Evolutionary conservation across 2,797 vertebrate genomes (phyloP), one percentile per base, ranked within the genome.

Genomic region (Fringilla coelebs): DNA sequence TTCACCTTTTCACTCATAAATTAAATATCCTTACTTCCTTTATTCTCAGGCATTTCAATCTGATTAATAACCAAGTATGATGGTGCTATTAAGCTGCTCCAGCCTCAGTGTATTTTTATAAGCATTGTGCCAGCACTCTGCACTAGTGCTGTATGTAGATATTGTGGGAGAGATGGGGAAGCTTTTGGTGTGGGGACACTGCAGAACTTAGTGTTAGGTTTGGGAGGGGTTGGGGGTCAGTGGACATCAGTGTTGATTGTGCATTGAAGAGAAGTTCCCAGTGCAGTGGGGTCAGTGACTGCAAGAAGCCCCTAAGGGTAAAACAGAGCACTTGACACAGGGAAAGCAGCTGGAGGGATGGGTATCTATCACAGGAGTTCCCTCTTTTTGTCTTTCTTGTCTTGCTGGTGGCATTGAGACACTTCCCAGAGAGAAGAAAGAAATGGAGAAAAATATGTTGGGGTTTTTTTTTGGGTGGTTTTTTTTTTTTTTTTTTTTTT

Each of bases 141-240:
- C 13, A 2, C 5, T 54, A 7, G 41, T 10, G 51, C 2, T 31
- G 51, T 29, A 3, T 22, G 21, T 22, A 5, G 38, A n/a, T 66
- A 12, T 28, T 7, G 12, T 14, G 34, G 11, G 36, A 43, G 45
- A 31, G 18, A 4, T 57, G 26, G 24, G 57, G 41, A 66, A 13
- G 11, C 20, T 57, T 77, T 16, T 17, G n/a, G 3, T 4, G 1
- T 72, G 57, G 12, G 15, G 6, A 21, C 9, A 8, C 46, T 38
- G 25, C 17, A 13, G 34, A 45, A 4, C 10, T 81, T 6, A 7
- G 19, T 8, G 2, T 15, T 2, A 0, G 17, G 7, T 36, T 49
- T 77, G 34, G 34, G 62, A 60, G n/a, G 43, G 9, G 1, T 1
- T 78, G 51, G 14, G 15, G 4, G 3, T 34, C 1, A 3, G 8